These are phyloP conservation scores for Nemopilema nomurai DNA, from an alignment of 30 jellyfish, hydroid and myxozoan species.

Conservation along the genomic window DNA sequence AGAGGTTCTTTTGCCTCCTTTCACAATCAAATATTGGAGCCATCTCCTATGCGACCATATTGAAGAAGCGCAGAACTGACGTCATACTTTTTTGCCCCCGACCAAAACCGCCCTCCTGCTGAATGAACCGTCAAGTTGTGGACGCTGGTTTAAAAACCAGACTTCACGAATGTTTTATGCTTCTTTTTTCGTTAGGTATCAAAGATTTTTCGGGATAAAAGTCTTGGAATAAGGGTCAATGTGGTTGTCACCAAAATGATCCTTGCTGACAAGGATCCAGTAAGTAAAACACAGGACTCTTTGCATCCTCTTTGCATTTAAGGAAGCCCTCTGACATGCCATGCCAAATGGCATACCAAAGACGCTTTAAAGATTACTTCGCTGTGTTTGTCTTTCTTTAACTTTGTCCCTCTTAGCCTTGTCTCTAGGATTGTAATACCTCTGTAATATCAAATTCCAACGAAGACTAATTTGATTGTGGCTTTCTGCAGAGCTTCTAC, in stretches of 20 bases:
- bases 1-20: too few species aligned
- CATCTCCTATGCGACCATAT: too few species aligned
- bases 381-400: too few species aligned
- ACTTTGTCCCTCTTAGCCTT: too few species aligned
- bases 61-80: too few species aligned
- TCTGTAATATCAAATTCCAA: background rate
- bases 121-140: too few species aligned
- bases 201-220: constrained; percentile 59
- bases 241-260: constrained; percentile 56
- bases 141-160: too few species aligned
- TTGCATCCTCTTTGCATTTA: background rate
- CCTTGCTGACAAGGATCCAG: constrained; percentile 56
- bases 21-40: too few species aligned
- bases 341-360: too few species aligned
- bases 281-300: constrained; percentile 29
- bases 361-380: too few species aligned
- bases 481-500: constrained; percentile 45
- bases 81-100: too few species aligned
- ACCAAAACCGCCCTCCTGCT: too few species aligned
- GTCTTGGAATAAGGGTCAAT: constrained; percentile 71
- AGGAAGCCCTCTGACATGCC: background rate
- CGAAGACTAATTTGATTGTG: background rate
- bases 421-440: background rate
- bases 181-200: constrained; percentile 64
- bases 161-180: background rate